A percentile compares a stretch with the other conserved stretches of the same genome.
Conservation (phyloP, 2,797 vertebrate genomes). For the Epinephelus coioides region DNA sequence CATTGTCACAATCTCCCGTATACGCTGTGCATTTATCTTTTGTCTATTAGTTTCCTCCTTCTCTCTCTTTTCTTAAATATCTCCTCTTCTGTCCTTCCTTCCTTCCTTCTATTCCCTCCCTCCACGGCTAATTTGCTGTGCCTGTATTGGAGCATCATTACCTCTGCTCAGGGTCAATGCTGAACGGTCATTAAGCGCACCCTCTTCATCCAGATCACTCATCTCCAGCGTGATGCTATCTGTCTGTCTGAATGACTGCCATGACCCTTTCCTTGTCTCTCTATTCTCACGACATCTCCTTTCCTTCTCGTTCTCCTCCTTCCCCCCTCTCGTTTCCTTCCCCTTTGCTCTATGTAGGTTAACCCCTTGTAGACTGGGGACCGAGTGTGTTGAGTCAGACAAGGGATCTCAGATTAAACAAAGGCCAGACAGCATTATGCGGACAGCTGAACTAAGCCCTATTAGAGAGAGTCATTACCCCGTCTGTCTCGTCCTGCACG, state of each 20-base stretch:
- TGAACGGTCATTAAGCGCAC: slow-evolving; percentile 60
- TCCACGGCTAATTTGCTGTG: slow-evolving; percentile 57
- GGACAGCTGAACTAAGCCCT: slow-evolving; percentile 68
- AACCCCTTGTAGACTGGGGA: slow-evolving; percentile 49
- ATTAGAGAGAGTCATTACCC: slow-evolving; percentile 67
- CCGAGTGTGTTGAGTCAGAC: slow-evolving; percentile 39
- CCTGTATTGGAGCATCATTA: slow-evolving; percentile 55
- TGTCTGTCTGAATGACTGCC: slow-evolving; percentile 37
- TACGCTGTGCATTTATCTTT: slow-evolving; percentile 19
- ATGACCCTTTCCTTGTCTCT: slow-evolving; percentile 25
- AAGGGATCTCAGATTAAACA: slow-evolving; percentile 55
- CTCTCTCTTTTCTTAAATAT: neutral
- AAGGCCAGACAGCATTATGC: slow-evolving; percentile 67
- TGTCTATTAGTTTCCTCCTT: slow-evolving; percentile 8
- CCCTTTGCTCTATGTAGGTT: slow-evolving; percentile 53
- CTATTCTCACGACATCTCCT: slow-evolving; percentile 10
- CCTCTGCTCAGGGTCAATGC: slow-evolving; percentile 58
- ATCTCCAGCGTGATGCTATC: slow-evolving; percentile 47
- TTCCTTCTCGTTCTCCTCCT: no score
- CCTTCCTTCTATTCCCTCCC: neutral
- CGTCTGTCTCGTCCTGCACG: slow-evolving; percentile 46
- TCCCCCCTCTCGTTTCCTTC: neutral
- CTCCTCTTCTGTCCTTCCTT: neutral
- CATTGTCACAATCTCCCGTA: slow-evolving; percentile 39
- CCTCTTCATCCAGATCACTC: slow-evolving; percentile 49